phyloP scores from a whole-genome alignment of 2,888 invertebrate genomes.

The Nomada ferruginata region DNA sequence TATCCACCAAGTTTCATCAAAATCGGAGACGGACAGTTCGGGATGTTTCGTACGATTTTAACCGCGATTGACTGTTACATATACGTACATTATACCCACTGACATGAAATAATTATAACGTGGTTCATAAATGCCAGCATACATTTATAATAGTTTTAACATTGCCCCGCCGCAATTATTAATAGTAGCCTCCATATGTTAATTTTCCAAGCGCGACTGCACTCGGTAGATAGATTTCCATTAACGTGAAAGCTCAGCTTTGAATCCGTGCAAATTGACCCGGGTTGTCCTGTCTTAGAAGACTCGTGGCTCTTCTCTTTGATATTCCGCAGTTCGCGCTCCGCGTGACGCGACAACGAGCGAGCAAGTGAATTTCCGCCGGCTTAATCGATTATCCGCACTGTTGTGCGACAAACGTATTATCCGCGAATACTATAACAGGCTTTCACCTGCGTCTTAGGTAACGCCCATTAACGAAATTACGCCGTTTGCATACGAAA shows the following conservation, averaged over 20 bases:
- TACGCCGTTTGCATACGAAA: constrained; percentile 40
- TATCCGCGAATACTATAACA: constrained; percentile 57
- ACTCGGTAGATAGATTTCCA: constrained; percentile 50
- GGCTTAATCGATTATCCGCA: constrained; percentile 72
- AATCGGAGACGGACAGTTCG: too few relatives aligned
- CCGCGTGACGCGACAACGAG: constrained; percentile 56
- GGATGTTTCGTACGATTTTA: too few relatives aligned
- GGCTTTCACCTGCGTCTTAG: constrained; percentile 38
- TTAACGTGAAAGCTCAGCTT: constrained; percentile 54
- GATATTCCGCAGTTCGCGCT: constrained; percentile 66
- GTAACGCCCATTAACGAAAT: constrained; percentile 46
- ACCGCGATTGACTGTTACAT: too few relatives aligned
- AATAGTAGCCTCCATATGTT: background rate
- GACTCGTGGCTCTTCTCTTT: constrained; percentile 59
- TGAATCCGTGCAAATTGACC: constrained; percentile 66
- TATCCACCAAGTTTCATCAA: too few relatives aligned
- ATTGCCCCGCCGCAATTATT: constrained; percentile 1
- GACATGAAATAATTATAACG: too few relatives aligned
- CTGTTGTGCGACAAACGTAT: constrained; percentile 66
- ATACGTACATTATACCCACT: too few relatives aligned
- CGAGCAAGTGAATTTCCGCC: constrained; percentile 63
- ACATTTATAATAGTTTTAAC: background rate
- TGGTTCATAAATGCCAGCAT: too few relatives aligned
- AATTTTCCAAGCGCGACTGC: constrained; percentile 25
- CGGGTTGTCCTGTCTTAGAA: constrained; percentile 56